Evolutionary conservation across 2,888 invertebrate species (phyloP).

Genomic region (Scaptomyza caliginosa): DNA sequence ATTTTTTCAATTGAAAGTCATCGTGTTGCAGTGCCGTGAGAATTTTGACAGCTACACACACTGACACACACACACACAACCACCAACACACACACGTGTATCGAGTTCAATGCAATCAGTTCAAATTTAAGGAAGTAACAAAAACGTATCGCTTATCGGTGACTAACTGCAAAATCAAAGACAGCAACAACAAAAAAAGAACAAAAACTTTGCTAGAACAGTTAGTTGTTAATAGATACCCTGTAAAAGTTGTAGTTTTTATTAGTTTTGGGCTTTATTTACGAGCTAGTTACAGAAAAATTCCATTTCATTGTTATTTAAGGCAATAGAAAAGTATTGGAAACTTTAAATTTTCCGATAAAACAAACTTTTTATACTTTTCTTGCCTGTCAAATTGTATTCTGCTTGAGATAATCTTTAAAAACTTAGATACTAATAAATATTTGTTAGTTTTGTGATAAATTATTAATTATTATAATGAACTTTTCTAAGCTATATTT

Average conservation of each 20-base stretch:
- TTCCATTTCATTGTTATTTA: no score
- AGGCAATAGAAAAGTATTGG: no score
- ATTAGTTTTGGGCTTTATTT: background rate
- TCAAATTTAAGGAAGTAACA: constrained; percentile 71
- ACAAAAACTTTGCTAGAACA: constrained; percentile 26
- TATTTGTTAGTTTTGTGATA: no score
- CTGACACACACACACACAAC: constrained; percentile 15
- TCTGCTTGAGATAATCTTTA: no score
- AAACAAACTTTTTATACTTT: no score
- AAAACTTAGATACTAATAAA: no score
- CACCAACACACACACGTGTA: background rate
- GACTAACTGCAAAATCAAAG: constrained; percentile 40
- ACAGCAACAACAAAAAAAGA: background rate
- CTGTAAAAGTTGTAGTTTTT: background rate
- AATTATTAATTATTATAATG: no score
- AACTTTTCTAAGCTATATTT: no score
- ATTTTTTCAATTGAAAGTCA: constrained; percentile 57
- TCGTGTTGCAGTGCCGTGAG: constrained; percentile 65
- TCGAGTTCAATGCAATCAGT: constrained; percentile 66
- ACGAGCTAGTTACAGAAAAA: no score
- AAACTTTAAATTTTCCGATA: no score
- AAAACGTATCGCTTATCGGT: constrained; percentile 40
- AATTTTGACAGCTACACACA: constrained; percentile 42
- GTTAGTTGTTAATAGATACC: constrained; percentile 1
- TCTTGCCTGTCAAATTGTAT: no score